phyloP scores from a whole-genome alignment of 2,888 invertebrate species.

The Meghimatium bilineatum region DNA sequence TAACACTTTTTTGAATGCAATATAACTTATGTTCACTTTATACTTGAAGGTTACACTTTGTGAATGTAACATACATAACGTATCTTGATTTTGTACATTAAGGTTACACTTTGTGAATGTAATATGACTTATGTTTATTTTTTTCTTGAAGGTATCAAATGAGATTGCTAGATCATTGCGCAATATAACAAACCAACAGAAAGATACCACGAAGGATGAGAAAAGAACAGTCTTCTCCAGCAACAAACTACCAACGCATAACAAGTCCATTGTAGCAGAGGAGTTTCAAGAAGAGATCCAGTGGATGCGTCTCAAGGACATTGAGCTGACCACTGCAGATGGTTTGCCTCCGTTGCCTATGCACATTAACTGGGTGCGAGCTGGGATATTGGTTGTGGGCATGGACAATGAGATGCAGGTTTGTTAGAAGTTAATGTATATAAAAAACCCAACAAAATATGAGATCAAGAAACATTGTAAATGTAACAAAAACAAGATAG shows the following conservation, averaged over 20 bases:
- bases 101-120: background rate
- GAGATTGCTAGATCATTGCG: constrained; percentile 90
- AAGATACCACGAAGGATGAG: constrained; percentile 42
- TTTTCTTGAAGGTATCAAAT: constrained; percentile 84
- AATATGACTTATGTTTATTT: background rate
- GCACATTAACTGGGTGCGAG: constrained; percentile 99
- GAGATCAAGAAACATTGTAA: too few relatives aligned
- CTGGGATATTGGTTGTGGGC: constrained; percentile 97
- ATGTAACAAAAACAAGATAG: too few relatives aligned
- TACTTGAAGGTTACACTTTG: too few relatives aligned
- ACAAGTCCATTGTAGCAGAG: constrained; percentile 90
- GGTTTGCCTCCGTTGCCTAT: constrained; percentile 97
- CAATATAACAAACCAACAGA: constrained; percentile 75
- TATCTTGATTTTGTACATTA: too few relatives aligned
- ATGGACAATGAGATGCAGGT: constrained; percentile 99
- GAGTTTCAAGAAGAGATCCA: constrained; percentile 92
- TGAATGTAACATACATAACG: too few relatives aligned
- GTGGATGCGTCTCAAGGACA: constrained; percentile 96
- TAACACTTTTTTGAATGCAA: too few relatives aligned
- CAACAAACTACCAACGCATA: constrained; percentile 39
- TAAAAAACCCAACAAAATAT: too few relatives aligned
- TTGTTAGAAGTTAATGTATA: background rate
- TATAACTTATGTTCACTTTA: too few relatives aligned
- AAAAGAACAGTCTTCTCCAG: constrained; percentile 47
- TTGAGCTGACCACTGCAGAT: constrained; percentile 94